These are phyloP conservation scores for Cynaeus angustus DNA, from an alignment of 2,888 invertebrate species.

Conservation along the genomic window DNA sequence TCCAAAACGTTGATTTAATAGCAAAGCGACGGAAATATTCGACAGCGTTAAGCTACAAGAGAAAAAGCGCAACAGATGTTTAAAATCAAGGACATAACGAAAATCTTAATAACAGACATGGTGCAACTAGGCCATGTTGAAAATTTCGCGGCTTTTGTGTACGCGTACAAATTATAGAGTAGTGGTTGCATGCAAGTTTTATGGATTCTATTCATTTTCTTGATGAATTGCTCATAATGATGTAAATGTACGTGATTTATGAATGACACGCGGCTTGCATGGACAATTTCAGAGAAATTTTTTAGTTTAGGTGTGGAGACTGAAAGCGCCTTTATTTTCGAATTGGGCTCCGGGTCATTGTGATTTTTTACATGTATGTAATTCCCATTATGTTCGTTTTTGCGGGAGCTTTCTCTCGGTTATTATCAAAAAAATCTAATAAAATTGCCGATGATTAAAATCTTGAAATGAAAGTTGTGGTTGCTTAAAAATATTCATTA, in stretches of 20 bases:
- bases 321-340: constrained; percentile 18
- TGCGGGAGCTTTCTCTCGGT: constrained; percentile 31
- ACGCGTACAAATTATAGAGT: constrained; percentile 10
- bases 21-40: constrained; percentile 31
- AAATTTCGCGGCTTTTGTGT: constrained; percentile 15
- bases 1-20: constrained; percentile 27
- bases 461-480: constrained; percentile 30
- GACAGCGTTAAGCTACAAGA: too few species aligned
- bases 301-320: constrained; percentile 3
- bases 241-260: constrained; percentile 36
- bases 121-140: constrained; percentile 9
- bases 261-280: constrained; percentile 11
- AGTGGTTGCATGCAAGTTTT: constrained; percentile 9
- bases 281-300: constrained; percentile 21
- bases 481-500: constrained; percentile 35
- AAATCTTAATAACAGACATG: constrained; percentile 28
- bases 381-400: constrained; percentile 29
- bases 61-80: constrained; percentile 38
- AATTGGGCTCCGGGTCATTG: constrained; percentile 4
- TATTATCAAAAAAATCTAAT: constrained; percentile 33
- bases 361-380: constrained; percentile 14
- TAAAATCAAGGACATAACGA: constrained; percentile 26
- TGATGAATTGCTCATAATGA: constrained; percentile 31
- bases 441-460: constrained; percentile 39
- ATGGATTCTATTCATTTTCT: constrained; percentile 18